Base-by-base conservation (phyloP, 2,888 invertebrate species). In the Sericinus montela region DNA sequence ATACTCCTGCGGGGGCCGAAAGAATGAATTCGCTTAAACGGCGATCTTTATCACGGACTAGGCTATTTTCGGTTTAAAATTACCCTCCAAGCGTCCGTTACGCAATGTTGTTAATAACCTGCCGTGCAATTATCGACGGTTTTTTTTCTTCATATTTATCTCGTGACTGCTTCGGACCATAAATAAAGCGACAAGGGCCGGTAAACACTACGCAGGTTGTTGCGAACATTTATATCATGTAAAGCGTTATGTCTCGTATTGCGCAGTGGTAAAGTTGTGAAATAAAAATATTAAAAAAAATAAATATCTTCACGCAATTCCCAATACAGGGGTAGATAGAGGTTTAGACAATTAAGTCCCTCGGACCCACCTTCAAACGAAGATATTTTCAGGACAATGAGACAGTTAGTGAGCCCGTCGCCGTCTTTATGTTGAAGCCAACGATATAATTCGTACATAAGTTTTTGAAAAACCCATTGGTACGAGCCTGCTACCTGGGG, bases 61-160 rank as follows among this genome's bases (percentile, higher is more conserved):
- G 45, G 52, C n/a, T 36, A 51, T 59, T 59, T 58, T 57, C 52
- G 57, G 56, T 52, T 51, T 47, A 45, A 52, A 66, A 60, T 56
- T 51, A 42, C 48, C 30, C 34, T 37, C 48, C 44, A 44, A 8
- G 41, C 48, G 46, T 54, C 58, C 57, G 61, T 69, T 68, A 68
- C 60, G 63, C 58, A 72, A 72, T 62, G 58, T 55, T 57, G 41
- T 66, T 61, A 63, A 59, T 55, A 60, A 62, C 59, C 55, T 14
- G 52, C 59, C 39, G 54, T 49, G 55, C 54, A 54, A 60, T 62
- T 59, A 60, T 60, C 52, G 38, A 35, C 38, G 46, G 56, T 59
- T 53, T 57, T 55, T 54, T 59, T 60, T 57, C 60, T 59, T 47
- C 11, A 14, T 39, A 55, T 56, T 30, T 43, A 38, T 58, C 59